Evolutionary conservation across 2,888 invertebrate species (phyloP).

Genomic region (Eurytoma adleriae): DNA sequence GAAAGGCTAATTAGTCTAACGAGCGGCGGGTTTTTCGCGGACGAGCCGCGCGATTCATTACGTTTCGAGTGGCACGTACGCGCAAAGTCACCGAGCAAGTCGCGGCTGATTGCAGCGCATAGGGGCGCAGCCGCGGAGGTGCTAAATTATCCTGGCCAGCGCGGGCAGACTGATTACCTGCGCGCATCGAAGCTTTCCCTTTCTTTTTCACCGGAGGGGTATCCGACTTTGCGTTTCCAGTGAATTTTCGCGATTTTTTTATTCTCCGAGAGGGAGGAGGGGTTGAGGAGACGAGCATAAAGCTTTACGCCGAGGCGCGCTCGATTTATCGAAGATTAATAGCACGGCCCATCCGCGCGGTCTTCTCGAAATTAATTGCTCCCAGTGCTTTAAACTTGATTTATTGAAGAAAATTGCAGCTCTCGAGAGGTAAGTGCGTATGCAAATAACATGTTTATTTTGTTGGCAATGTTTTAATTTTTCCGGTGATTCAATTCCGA

Average conservation of each 20-base stretch:
- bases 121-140: background rate
- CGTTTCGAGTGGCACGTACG: slow-evolving; percentile 20
- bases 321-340: slow-evolving; percentile 47
- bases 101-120: slow-evolving; percentile 19
- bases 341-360: slow-evolving; percentile 12
- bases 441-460: slow-evolving; percentile 45
- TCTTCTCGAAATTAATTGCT: slow-evolving; percentile 47
- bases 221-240: background rate
- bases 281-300: background rate
- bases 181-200: too few species aligned
- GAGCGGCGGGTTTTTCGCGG: slow-evolving; percentile 48
- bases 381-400: slow-evolving; percentile 30
- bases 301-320: background rate
- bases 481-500: slow-evolving; percentile 42
- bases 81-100: slow-evolving; percentile 1
- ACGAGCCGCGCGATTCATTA: slow-evolving; percentile 33
- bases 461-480: slow-evolving; percentile 25
- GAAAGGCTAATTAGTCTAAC: slow-evolving; percentile 56
- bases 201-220: background rate
- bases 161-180: slow-evolving; percentile 6
- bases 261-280: background rate
- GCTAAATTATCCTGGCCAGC: slow-evolving; percentile 23
- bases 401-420: slow-evolving; percentile 46
- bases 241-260: slow-evolving; percentile 23
- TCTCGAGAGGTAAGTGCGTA: background rate